Evolutionary conservation across 2,888 invertebrate species (phyloP).

Genomic region (Tuta absoluta): DNA sequence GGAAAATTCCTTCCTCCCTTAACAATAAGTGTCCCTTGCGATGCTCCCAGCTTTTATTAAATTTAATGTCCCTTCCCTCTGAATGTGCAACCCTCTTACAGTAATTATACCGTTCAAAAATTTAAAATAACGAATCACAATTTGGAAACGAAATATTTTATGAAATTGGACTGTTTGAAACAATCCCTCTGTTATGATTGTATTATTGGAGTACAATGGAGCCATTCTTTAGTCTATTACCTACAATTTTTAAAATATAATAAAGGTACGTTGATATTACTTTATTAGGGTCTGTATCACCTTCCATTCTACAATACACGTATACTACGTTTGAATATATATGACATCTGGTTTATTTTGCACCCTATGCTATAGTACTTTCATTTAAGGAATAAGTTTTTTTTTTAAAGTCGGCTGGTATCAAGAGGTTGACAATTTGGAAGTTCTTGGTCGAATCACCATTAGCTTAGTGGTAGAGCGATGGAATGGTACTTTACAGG

Average conservation of each 20-base stretch:
- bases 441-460: no score
- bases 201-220: neutral
- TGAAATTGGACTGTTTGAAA: neutral
- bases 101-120: conserved; percentile 55
- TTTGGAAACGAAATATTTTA: neutral
- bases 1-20: conserved; percentile 24
- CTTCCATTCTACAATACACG: no score
- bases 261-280: no score
- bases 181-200: neutral
- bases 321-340: no score
- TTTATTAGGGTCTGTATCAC: no score
- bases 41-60: conserved; percentile 26
- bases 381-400: no score
- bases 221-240: neutral
- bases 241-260: neutral
- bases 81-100: conserved; percentile 48
- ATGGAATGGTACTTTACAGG: no score
- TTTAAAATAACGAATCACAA: conserved; percentile 41
- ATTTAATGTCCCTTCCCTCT: conserved; percentile 30
- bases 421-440: no score
- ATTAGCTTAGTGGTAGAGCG: no score
- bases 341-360: no score
- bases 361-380: no score
- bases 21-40: conserved; percentile 28
- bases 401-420: no score